Conservation (phyloP, 2,797 vertebrate genomes). For the Potorous gilbertii region DNA sequence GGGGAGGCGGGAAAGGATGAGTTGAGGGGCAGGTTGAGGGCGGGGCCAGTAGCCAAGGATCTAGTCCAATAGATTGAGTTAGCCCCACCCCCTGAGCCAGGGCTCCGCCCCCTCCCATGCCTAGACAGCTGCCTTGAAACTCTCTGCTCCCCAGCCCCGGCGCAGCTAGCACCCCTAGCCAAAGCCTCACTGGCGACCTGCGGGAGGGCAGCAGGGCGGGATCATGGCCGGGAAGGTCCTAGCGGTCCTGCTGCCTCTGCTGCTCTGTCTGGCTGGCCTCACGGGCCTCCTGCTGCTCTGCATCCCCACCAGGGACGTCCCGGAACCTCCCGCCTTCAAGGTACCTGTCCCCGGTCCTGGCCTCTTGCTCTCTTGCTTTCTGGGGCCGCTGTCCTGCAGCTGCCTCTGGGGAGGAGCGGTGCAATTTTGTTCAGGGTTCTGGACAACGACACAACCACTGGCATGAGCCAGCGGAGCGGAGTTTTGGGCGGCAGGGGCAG, state of each 20-base stretch:
- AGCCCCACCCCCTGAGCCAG: not conserved
- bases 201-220: not conserved
- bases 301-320: constrained; percentile 86
- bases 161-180: not conserved
- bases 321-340: constrained; percentile 87
- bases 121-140: not conserved
- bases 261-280: constrained; percentile 87
- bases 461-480: not conserved
- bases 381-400: not conserved
- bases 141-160: not conserved
- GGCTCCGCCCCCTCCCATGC: constrained; percentile 33
- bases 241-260: constrained; percentile 73
- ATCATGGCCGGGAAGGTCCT: constrained; percentile 83
- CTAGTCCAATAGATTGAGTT: not conserved
- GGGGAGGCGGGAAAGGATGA: not conserved
- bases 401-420: not conserved
- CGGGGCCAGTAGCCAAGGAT: not conserved
- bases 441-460: not conserved
- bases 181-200: not conserved
- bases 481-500: not conserved
- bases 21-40: not conserved
- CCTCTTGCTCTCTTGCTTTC: not conserved
- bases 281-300: constrained; percentile 90
- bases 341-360: constrained; percentile 80
- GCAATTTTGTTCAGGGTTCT: not conserved